phyloP scores from a whole-genome alignment of 2,797 vertebrate species.

The Urosaurus nigricauda region DNA sequence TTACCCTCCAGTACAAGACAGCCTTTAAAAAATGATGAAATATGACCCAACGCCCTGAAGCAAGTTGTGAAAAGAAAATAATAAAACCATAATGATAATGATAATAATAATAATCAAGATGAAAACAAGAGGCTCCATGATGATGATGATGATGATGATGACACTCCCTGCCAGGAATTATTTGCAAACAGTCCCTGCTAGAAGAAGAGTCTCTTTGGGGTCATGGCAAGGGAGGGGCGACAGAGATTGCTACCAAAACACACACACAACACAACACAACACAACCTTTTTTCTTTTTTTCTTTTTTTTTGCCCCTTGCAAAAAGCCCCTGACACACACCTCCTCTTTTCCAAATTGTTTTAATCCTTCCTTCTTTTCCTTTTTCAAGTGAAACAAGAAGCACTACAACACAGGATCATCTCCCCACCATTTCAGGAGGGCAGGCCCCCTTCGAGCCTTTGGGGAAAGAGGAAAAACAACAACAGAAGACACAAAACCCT shows the following conservation, averaged over 20 bases:
- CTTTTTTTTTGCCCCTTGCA: too few relatives aligned
- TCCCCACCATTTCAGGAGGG: too few relatives aligned
- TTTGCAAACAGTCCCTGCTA: conserved; percentile 14
- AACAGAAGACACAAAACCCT: too few relatives aligned
- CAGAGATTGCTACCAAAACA: conserved; percentile 10
- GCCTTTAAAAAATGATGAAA: not conserved
- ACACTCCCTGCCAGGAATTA: conserved; percentile 13
- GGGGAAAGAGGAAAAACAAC: too few relatives aligned
- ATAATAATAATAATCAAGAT: not conserved
- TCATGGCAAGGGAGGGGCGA: not conserved
- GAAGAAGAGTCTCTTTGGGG: not conserved
- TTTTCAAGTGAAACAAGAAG: too few relatives aligned
- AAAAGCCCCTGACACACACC: too few relatives aligned
- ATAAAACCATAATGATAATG: not conserved
- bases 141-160: too few relatives aligned
- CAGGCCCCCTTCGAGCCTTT: too few relatives aligned
- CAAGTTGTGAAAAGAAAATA: not conserved
- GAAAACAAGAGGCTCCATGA: not conserved
- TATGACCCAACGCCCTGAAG: not conserved
- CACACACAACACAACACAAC: not conserved
- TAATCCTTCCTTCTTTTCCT: too few relatives aligned
- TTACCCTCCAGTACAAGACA: not conserved
- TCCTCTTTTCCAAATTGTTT: too few relatives aligned
- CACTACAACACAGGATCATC: too few relatives aligned
- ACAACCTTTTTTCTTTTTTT: too few relatives aligned